These are phyloP conservation scores for Plagiodera versicolora DNA, from an alignment of 2,888 invertebrate species.

Conservation along the genomic window DNA sequence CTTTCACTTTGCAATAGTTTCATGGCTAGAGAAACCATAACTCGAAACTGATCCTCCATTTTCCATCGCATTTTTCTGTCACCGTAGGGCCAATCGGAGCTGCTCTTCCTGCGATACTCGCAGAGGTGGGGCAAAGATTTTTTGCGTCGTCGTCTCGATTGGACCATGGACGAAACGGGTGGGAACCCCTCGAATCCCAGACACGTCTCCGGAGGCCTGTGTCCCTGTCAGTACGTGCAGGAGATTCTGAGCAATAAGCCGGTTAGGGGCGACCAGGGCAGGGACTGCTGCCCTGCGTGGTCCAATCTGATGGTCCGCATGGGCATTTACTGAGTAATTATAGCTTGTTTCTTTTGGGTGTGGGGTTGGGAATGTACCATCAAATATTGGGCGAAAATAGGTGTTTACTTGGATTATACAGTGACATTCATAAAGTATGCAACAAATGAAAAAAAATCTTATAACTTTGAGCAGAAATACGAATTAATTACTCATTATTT, in stretches of 20 bases:
- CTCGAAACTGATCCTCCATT: neutral
- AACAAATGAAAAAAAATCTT: no score
- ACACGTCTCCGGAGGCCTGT: conserved; percentile 78
- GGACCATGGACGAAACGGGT: conserved; percentile 84
- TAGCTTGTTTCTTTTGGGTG: conserved; percentile 24
- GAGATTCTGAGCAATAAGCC: conserved; percentile 84
- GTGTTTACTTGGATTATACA: no score
- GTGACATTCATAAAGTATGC: no score
- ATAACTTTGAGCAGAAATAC: no score
- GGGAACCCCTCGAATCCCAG: conserved; percentile 83
- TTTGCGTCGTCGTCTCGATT: conserved; percentile 85
- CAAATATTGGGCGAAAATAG: no score
- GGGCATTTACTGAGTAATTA: conserved; percentile 63
- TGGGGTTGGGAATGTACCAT: neutral
- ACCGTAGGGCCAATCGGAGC: conserved; percentile 78
- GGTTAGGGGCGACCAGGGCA: conserved; percentile 62
- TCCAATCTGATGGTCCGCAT: conserved; percentile 71
- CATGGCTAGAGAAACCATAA: neutral
- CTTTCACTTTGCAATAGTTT: neutral
- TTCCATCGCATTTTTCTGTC: conserved; percentile 4
- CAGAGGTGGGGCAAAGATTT: conserved; percentile 96
- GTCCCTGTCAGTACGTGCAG: conserved; percentile 89
- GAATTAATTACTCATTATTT: no score
- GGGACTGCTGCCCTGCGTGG: conserved; percentile 76
- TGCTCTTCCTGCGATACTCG: conserved; percentile 84